phyloP scores from a whole-genome alignment of 2,113 vertebrate species.

The Megaceryle torquata region DNA sequence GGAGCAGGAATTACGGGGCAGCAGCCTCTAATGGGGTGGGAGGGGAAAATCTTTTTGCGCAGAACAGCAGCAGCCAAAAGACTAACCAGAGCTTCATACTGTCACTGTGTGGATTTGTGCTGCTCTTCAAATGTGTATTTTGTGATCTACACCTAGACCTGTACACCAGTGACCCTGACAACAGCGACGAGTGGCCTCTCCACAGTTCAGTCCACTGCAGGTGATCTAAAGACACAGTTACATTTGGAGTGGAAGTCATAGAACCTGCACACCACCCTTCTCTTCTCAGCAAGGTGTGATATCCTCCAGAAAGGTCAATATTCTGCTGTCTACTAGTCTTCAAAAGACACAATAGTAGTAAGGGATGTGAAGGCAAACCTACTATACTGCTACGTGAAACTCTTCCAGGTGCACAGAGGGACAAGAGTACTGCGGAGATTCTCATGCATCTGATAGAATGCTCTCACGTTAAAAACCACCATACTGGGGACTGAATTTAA shows the following conservation, averaged over 20 bases:
- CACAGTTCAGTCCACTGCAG: background rate
- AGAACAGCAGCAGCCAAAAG: background rate
- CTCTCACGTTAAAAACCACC: background rate
- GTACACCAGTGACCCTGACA: rapidly evolving
- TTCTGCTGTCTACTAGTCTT: background rate
- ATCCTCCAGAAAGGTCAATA: background rate
- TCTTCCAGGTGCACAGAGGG: background rate
- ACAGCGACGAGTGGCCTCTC: background rate
- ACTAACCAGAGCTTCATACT: background rate
- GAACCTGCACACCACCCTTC: background rate
- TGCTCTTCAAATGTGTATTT: background rate
- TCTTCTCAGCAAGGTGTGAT: background rate
- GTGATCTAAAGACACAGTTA: background rate
- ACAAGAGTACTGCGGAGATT: background rate
- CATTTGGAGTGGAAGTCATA: background rate
- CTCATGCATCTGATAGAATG: background rate
- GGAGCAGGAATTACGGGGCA: background rate
- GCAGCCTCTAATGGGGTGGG: background rate
- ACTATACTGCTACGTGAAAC: background rate
- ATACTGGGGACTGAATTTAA: background rate
- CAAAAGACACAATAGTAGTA: background rate
- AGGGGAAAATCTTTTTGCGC: background rate
- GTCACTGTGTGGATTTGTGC: background rate
- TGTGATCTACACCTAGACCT: background rate
- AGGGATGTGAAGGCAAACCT: background rate